phyloP scores from a whole-genome alignment of 1,140 invertebrate species.

The Leptopilina boulardi region DNA sequence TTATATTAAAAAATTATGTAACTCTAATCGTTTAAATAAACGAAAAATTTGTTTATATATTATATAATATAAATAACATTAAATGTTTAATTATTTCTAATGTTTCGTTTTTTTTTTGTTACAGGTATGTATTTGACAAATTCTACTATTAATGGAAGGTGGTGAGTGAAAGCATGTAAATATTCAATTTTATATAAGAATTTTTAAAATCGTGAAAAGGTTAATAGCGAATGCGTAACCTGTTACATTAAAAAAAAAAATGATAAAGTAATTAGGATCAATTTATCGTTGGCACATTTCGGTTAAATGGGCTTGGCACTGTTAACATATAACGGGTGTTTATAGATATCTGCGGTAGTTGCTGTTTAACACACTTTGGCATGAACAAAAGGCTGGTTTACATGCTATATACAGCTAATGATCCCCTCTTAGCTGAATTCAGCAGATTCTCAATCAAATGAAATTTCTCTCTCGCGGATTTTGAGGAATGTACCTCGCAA shows the following conservation, averaged over 20 bases:
- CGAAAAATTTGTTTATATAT: too few relatives aligned
- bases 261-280: constrained; percentile 12
- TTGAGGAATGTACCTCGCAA: not conserved
- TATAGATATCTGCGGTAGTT: constrained; percentile 3
- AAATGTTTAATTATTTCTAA: not conserved
- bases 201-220: not conserved
- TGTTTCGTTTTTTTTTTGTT: not conserved
- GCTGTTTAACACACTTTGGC: constrained; percentile 7
- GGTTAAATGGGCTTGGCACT: constrained; percentile 4
- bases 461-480: not conserved
- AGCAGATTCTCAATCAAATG: constrained; percentile 16
- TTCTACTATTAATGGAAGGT: not conserved
- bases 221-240: not conserved
- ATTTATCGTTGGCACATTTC: not conserved
- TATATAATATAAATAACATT: too few relatives aligned
- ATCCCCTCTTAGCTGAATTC: constrained; percentile 3
- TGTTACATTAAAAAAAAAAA: not conserved
- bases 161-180: not conserved
- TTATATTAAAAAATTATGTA: too few relatives aligned
- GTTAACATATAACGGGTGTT: constrained; percentile 3
- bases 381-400: constrained; percentile 13
- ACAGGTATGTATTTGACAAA: constrained; percentile 12
- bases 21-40: too few relatives aligned
- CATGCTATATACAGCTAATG: constrained; percentile 4
- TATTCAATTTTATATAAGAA: not conserved